These are phyloP conservation scores for Drosophila pachea DNA, from an alignment of 1,140 invertebrate genomes.

Conservation along the genomic window DNA sequence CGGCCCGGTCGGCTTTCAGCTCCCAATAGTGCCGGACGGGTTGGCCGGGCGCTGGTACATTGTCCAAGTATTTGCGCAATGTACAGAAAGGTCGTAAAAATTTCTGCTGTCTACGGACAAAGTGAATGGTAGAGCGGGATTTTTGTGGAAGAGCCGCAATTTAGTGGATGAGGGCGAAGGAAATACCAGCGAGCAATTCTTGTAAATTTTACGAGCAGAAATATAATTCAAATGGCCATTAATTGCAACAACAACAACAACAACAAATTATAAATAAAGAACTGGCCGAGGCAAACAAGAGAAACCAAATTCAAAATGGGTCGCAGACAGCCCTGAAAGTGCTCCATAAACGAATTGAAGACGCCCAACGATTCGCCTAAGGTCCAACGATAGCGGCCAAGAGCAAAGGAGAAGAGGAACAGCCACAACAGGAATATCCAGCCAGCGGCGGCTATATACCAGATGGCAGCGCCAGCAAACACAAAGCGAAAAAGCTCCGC, in stretches of 20 bases:
- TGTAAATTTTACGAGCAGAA: conserved; percentile 78
- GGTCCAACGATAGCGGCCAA: not conserved
- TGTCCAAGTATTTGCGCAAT: conserved; percentile 74
- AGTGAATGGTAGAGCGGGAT: conserved; percentile 57
- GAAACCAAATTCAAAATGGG: conserved; percentile 58
- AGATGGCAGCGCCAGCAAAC: conserved; percentile 2
- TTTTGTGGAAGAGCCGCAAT: conserved; percentile 21
- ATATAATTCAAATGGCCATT: conserved; percentile 78
- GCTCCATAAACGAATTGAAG: conserved; percentile 74
- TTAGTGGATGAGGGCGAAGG: conserved; percentile 22
- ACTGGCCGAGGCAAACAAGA: conserved; percentile 20
- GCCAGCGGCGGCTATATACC: conserved; percentile 48
- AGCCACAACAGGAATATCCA: conserved; percentile 3
- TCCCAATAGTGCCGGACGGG: conserved; percentile 4
- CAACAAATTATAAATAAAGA: conserved; percentile 13
- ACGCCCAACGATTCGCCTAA: conserved; percentile 25
- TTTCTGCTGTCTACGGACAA: conserved; percentile 74
- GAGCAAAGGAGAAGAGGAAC: not conserved
- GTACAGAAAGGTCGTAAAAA: conserved; percentile 75
- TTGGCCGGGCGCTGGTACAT: conserved; percentile 51
- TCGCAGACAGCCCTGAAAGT: conserved; percentile 62
- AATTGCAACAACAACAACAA: conserved; percentile 70
- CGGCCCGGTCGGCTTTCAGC: not conserved
- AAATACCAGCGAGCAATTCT: conserved; percentile 67
- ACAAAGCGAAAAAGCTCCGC: conserved; percentile 43